phyloP scores from a whole-genome alignment of 2,797 vertebrate species.

The Bradypodion pumilum region DNA sequence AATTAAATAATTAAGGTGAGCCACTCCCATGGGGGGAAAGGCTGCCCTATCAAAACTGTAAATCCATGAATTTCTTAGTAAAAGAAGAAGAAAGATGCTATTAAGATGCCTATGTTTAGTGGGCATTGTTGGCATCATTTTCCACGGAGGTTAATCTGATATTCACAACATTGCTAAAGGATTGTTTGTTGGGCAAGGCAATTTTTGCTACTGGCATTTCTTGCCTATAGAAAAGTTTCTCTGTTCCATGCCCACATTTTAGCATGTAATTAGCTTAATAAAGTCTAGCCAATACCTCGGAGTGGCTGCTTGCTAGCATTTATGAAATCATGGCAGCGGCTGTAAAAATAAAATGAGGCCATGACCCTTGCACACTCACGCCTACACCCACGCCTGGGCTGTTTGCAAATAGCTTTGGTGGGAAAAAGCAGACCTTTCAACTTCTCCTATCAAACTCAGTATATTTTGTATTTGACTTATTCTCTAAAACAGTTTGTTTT shows the following conservation, averaged over 20 bases:
- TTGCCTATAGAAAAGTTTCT: constrained; percentile 76
- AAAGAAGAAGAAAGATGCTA: constrained; percentile 42
- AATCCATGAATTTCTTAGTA: constrained; percentile 34
- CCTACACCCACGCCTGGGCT: constrained; percentile 77
- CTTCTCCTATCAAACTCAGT: constrained; percentile 78
- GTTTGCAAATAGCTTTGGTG: constrained; percentile 84
- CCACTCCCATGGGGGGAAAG: constrained; percentile 23
- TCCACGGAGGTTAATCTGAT: constrained; percentile 68
- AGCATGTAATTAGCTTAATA: constrained; percentile 80
- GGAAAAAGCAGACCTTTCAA: constrained; percentile 88
- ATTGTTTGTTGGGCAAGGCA: constrained; percentile 71
- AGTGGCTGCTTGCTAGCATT: constrained; percentile 76
- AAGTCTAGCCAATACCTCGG: constrained; percentile 72
- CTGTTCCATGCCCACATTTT: constrained; percentile 79
- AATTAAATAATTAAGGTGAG: neutral
- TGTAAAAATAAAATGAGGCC: constrained; percentile 84
- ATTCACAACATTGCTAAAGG: constrained; percentile 69
- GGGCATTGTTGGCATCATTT: constrained; percentile 59
- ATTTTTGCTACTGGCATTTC: constrained; percentile 77
- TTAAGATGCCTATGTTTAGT: constrained; percentile 41
- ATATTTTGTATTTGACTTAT: constrained; percentile 78
- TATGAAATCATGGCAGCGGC: constrained; percentile 82
- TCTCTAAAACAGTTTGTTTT: constrained; percentile 77
- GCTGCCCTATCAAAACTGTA: neutral
- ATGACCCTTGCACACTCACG: constrained; percentile 78